phyloP scores from a whole-genome alignment of 2,888 invertebrate genomes.

The Drosophila putrida region DNA sequence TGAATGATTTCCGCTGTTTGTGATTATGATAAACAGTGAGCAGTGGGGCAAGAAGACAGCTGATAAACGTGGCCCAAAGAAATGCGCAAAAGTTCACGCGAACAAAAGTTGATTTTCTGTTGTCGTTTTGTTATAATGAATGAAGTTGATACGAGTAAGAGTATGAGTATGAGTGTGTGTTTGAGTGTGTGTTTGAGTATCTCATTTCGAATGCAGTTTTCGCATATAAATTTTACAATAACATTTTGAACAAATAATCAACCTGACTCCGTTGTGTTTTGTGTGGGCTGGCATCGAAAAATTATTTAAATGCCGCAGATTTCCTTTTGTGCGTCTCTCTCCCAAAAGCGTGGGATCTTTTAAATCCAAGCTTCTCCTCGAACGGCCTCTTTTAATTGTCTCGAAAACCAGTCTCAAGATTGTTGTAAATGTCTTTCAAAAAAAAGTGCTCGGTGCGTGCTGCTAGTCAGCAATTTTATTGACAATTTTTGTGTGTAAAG shows the following conservation, averaged over 20 bases:
- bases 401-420: conserved; percentile 52
- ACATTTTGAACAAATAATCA: conserved; percentile 69
- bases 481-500: conserved; percentile 64
- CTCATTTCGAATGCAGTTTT: conserved; percentile 74
- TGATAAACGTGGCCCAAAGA: conserved; percentile 40
- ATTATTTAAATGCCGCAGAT: conserved; percentile 72
- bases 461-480: conserved; percentile 65
- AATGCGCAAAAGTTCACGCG: conserved; percentile 63
- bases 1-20: conserved; percentile 68
- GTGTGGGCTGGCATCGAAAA: conserved; percentile 68
- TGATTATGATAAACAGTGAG: conserved; percentile 64
- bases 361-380: conserved; percentile 16
- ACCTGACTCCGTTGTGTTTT: conserved; percentile 33
- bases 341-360: conserved; percentile 71
- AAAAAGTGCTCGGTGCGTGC: conserved; percentile 59
- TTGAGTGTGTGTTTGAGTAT: conserved; percentile 10
- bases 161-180: not conserved
- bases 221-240: conserved; percentile 74
- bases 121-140: conserved; percentile 49
- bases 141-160: conserved; percentile 18
- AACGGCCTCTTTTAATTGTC: conserved; percentile 59
- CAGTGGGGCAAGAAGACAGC: conserved; percentile 15
- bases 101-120: conserved; percentile 34
- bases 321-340: conserved; percentile 50
- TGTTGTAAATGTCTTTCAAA: conserved; percentile 53